A percentile compares a stretch with the other conserved stretches of the same genome.
Evolutionary conservation across 2,888 invertebrate species (phyloP).

Genomic region (Drosophila birchii): DNA sequence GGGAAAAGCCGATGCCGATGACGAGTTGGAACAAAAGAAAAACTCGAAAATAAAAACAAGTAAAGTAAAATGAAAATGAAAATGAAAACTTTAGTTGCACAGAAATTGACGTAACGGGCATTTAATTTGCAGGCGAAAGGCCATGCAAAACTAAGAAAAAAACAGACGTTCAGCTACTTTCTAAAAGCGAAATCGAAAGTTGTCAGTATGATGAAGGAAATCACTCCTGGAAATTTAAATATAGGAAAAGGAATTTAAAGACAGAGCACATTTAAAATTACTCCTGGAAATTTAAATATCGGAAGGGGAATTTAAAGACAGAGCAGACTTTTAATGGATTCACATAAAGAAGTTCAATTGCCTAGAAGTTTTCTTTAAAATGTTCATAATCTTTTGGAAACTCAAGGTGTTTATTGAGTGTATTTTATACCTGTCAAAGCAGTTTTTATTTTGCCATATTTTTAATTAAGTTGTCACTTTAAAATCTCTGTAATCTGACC

Average conservation of each 20-base stretch:
- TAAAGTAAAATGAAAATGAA: slow-evolving; percentile 16
- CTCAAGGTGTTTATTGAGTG: too few relatives aligned
- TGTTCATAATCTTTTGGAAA: too few relatives aligned
- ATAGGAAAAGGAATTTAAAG: background rate
- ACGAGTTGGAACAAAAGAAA: slow-evolving; percentile 35
- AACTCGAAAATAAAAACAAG: slow-evolving; percentile 31
- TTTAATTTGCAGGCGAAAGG: slow-evolving; percentile 64
- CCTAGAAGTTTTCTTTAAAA: too few relatives aligned
- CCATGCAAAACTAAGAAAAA: slow-evolving; percentile 8
- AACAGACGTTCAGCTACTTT: slow-evolving; percentile 48
- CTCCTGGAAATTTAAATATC: too few relatives aligned
- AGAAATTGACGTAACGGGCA: slow-evolving; percentile 62
- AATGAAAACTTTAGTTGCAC: slow-evolving; percentile 32
- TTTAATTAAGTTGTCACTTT: background rate
- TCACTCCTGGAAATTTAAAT: slow-evolving; percentile 24
- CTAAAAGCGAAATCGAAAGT: slow-evolving; percentile 65
- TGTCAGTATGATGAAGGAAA: slow-evolving; percentile 31
- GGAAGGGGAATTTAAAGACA: too few relatives aligned
- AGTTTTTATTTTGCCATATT: background rate
- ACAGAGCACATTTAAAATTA: background rate
- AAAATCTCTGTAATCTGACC: background rate
- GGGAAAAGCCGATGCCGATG: slow-evolving; percentile 10
- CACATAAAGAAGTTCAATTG: too few relatives aligned
- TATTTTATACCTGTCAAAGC: background rate
- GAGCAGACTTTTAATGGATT: too few relatives aligned